Conservation (phyloP, 1,140 invertebrate genomes). For the Ephestia elutella region DNA sequence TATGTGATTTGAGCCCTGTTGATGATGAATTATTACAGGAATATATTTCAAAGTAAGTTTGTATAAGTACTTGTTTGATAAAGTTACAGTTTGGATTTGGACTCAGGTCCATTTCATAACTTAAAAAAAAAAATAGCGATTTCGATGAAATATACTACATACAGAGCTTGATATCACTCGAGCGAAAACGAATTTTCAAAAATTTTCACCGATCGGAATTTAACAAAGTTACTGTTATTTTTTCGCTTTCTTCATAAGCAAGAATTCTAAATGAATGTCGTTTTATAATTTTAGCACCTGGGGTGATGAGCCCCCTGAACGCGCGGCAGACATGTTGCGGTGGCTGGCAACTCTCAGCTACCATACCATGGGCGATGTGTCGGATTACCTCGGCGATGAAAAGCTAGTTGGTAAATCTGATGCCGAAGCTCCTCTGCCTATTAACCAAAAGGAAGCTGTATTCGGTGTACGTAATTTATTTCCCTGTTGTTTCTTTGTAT, state of each 20-base stretch:
- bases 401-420: constrained; percentile 33
- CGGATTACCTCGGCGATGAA: constrained; percentile 37
- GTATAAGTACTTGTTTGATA: too few relatives aligned
- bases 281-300: constrained; percentile 32
- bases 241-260: too few relatives aligned
- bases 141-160: too few relatives aligned
- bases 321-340: constrained; percentile 48
- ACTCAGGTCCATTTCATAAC: too few relatives aligned
- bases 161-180: too few relatives aligned
- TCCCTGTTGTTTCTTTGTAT: not conserved
- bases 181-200: too few relatives aligned
- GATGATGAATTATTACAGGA: constrained; percentile 64
- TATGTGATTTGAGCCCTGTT: constrained; percentile 76
- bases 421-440: constrained; percentile 19
- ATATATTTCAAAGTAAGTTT: constrained; percentile 61
- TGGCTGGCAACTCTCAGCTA: constrained; percentile 65
- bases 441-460: constrained; percentile 56
- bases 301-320: constrained; percentile 37
- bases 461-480: constrained; percentile 48
- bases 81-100: too few relatives aligned
- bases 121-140: too few relatives aligned
- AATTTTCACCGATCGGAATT: too few relatives aligned
- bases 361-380: constrained; percentile 44
- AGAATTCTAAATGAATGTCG: not conserved
- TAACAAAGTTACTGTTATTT: not conserved